Percentiles rank a stretch among this genome's conserved stretches.
These are phyloP conservation scores for Entomobrya multifasciata DNA, from an alignment of 2,888 invertebrate genomes.

Conservation along the genomic window DNA sequence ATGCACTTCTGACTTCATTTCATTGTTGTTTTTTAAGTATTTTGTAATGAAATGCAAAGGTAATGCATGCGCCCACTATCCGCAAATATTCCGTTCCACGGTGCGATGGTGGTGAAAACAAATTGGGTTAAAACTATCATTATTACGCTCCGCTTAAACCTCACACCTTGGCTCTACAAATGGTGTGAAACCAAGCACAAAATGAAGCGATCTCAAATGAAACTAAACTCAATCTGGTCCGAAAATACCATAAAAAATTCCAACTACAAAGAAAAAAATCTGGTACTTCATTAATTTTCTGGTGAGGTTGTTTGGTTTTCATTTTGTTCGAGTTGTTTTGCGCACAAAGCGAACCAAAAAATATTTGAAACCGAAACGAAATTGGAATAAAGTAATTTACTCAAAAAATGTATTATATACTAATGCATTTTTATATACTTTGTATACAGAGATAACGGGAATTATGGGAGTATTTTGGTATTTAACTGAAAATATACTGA, in stretches of 20 bases:
- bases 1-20: too few species aligned
- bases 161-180: constrained; percentile 10
- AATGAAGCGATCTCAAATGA: neutral
- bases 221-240: constrained; percentile 2
- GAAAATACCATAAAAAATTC: neutral
- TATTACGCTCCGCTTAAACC: neutral
- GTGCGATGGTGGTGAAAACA: constrained; percentile 21
- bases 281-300: neutral
- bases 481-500: constrained; percentile 1
- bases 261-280: neutral
- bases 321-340: neutral
- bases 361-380: constrained; percentile 57
- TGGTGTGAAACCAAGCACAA: constrained; percentile 14
- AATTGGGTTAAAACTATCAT: constrained; percentile 31
- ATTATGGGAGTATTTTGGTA: constrained; percentile 12
- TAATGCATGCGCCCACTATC: neutral
- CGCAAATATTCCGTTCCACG: neutral
- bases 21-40: too few species aligned
- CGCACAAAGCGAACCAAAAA: constrained; percentile 19
- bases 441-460: constrained; percentile 51
- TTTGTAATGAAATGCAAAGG: too few species aligned
- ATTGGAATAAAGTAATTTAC: constrained; percentile 42
- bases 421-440: neutral
- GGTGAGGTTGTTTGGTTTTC: constrained; percentile 3
- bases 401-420: neutral